Conservation (phyloP, 2,113 vertebrate species). For the Pholis gunnellus region DNA sequence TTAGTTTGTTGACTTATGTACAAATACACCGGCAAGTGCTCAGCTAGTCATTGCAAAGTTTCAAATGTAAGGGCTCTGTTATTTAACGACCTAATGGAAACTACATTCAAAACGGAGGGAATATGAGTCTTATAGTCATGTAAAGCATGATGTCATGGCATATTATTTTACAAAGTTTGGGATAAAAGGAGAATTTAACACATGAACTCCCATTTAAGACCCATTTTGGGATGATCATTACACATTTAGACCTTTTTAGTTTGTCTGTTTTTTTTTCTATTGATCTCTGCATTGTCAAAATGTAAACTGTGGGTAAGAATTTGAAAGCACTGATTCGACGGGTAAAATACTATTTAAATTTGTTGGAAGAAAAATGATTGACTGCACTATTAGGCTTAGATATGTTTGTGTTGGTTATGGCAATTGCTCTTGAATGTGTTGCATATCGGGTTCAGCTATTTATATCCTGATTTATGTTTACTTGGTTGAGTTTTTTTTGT, state of each 20-base stretch:
- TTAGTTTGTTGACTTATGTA: slow-evolving; percentile 1
- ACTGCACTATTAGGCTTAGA: slow-evolving; percentile 45
- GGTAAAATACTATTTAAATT: slow-evolving; percentile 7
- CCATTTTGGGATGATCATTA: background rate
- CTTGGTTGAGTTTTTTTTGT: background rate
- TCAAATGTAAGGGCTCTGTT: slow-evolving; percentile 54
- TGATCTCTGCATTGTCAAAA: slow-evolving; percentile 26
- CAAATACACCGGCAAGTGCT: slow-evolving; percentile 42
- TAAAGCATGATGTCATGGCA: background rate
- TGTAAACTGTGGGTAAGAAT: slow-evolving; percentile 12
- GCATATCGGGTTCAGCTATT: slow-evolving; percentile 33
- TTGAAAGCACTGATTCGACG: slow-evolving; percentile 55
- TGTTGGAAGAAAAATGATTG: slow-evolving; percentile 11
- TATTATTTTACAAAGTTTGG: background rate
- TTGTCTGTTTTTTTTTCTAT: slow-evolving; percentile 16
- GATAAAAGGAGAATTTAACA: background rate
- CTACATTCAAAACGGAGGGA: background rate
- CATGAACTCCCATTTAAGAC: background rate
- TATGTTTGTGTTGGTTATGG: slow-evolving; percentile 9
- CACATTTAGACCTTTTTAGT: slow-evolving; percentile 4
- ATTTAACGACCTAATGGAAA: slow-evolving; percentile 19
- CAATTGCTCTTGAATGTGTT: slow-evolving; percentile 33
- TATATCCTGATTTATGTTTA: slow-evolving; percentile 21
- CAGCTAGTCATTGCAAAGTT: slow-evolving; percentile 30
- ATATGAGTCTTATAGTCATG: background rate